Conservation (phyloP, 2,888 invertebrate genomes). For the Stegophylla sp. region DNA sequence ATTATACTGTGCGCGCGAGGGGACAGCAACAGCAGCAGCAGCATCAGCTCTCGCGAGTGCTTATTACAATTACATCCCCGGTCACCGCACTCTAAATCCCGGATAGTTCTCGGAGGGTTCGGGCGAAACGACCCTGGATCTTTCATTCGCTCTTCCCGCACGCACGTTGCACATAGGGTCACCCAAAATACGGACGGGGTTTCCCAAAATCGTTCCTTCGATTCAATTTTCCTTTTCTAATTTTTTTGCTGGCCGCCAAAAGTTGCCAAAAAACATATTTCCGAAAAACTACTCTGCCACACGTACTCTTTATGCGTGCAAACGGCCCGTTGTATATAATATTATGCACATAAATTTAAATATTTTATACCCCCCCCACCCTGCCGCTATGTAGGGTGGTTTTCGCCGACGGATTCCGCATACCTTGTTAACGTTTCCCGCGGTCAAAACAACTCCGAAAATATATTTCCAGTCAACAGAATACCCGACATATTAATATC, state of each 20-base stretch:
- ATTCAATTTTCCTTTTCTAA: conserved; percentile 22
- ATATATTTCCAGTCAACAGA: too few species aligned
- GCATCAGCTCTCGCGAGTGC: conserved; percentile 38
- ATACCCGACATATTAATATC: too few species aligned
- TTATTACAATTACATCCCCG: conserved; percentile 57
- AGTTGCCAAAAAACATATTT: conserved; percentile 30
- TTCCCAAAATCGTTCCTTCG: conserved; percentile 23
- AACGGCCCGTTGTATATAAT: too few species aligned
- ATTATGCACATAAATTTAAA: not conserved
- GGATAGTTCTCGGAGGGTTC: conserved; percentile 44
- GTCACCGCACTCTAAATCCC: conserved; percentile 46
- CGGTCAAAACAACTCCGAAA: too few species aligned
- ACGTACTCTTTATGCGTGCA: not conserved
- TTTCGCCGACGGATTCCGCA: too few species aligned
- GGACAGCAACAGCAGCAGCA: not conserved
- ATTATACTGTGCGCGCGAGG: conserved; percentile 35
- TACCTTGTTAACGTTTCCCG: too few species aligned
- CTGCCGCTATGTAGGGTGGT: too few species aligned
- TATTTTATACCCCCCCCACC: too few species aligned
- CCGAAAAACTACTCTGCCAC: not conserved
- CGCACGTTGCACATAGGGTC: not conserved
- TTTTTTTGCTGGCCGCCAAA: not conserved
- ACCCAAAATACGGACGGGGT: conserved; percentile 28
- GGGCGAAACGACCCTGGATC: conserved; percentile 43
- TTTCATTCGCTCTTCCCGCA: not conserved